A percentile compares a stretch with the other conserved stretches of the same genome.
Conservation (phyloP, 2,113 vertebrate species). For the Caracal caracal region DNA sequence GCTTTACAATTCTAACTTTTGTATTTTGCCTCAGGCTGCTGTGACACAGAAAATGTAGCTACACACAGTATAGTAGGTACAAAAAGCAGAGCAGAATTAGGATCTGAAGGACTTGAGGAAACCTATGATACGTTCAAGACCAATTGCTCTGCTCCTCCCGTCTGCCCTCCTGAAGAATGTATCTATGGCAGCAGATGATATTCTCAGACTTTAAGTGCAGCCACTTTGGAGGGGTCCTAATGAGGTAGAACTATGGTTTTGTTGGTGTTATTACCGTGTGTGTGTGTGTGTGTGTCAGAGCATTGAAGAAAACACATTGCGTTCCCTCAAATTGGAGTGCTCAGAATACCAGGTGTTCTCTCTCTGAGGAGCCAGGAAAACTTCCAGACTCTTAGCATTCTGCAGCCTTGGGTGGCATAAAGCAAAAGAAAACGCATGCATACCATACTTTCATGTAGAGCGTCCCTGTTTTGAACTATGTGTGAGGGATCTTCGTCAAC, state of each 20-base stretch:
- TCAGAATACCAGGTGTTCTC: neutral
- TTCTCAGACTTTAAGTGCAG: neutral
- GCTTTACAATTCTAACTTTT: conserved; percentile 5
- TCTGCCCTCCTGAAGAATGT: neutral
- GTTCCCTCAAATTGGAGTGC: neutral
- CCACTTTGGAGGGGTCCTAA: neutral
- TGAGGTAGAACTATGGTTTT: neutral
- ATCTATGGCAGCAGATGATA: neutral
- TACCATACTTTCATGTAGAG: neutral
- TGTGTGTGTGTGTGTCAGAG: neutral
- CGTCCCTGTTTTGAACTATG: neutral
- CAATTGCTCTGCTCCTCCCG: neutral
- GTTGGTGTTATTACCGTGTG: neutral
- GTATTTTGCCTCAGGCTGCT: neutral
- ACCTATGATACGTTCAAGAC: neutral
- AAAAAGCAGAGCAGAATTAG: neutral
- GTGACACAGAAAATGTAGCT: neutral
- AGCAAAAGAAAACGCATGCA: neutral
- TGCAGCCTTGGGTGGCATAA: neutral
- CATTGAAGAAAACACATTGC: neutral
- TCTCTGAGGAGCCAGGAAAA: neutral
- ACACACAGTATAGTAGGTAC: neutral
- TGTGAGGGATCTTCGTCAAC: neutral
- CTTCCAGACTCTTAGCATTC: neutral
- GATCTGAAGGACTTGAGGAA: neutral